Conservation (phyloP, 2,888 invertebrate species). For the Panzeria rudis region DNA sequence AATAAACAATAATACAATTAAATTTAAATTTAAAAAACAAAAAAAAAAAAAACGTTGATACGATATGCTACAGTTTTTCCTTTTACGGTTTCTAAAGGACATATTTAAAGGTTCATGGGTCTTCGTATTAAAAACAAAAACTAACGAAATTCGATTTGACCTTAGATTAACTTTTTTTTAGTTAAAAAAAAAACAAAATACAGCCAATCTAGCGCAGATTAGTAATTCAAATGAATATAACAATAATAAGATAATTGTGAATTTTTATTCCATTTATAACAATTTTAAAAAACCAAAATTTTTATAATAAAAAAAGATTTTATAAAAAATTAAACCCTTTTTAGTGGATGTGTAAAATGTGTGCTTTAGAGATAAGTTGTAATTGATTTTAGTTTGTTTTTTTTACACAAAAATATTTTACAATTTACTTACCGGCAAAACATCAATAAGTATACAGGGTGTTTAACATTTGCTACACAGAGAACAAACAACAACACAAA, state of each 20-base stretch:
- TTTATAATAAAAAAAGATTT: conserved; percentile 20
- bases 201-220: conserved; percentile 46
- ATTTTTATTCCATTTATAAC: conserved; percentile 76
- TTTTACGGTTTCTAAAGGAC: background rate
- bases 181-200: background rate
- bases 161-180: conserved; percentile 37
- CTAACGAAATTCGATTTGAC: conserved; percentile 50
- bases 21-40: conserved; percentile 1
- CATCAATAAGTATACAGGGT: conserved; percentile 83
- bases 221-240: conserved; percentile 12
- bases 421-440: conserved; percentile 81
- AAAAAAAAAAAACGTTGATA: conserved; percentile 17
- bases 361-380: conserved; percentile 69
- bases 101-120: background rate
- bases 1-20: background rate
- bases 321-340: conserved; percentile 25
- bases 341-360: conserved; percentile 60
- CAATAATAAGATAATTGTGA: conserved; percentile 63
- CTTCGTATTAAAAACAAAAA: conserved; percentile 30
- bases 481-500: conserved; percentile 78
- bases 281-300: conserved; percentile 32
- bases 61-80: conserved; percentile 31
- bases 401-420: conserved; percentile 57
- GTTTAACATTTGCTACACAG: conserved; percentile 83
- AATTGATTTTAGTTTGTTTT: conserved; percentile 62